phyloP scores from a whole-genome alignment of 2,888 invertebrate species.

The Sminthurinus aureus region DNA sequence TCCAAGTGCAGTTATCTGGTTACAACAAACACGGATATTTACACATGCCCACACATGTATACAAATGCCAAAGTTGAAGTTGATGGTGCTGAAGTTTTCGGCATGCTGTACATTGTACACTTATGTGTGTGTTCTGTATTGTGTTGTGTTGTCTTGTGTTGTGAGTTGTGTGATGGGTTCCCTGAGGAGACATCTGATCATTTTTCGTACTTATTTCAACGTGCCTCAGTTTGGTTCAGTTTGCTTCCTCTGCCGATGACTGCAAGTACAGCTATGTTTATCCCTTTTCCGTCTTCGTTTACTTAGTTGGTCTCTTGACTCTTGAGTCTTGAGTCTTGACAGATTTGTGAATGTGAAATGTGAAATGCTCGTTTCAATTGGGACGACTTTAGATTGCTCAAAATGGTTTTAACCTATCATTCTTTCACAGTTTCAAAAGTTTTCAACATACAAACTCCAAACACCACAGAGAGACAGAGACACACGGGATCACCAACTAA shows the following conservation, averaged over 20 bases:
- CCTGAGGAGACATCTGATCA: constrained; percentile 24
- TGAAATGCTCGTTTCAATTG: constrained; percentile 36
- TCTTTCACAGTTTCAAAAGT: not conserved
- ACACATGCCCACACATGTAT: constrained; percentile 18
- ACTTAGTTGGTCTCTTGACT: not conserved
- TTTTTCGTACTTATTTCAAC: constrained; percentile 18
- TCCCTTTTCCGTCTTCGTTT: no score
- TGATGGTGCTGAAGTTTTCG: constrained; percentile 27
- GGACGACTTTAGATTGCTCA: constrained; percentile 38
- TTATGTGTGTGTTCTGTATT: not conserved
- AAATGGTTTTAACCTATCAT: constrained; percentile 13
- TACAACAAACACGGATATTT: constrained; percentile 25
- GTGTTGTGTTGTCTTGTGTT: no score
- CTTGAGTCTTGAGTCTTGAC: constrained; percentile 25
- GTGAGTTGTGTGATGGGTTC: not conserved
- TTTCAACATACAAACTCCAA: no score
- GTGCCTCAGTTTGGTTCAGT: no score
- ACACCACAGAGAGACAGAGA: not conserved
- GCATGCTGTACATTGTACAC: constrained; percentile 21
- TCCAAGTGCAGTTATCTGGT: not conserved
- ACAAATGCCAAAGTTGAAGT: no score
- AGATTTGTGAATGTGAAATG: constrained; percentile 27
- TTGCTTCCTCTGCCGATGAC: no score
- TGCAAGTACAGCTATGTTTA: no score
- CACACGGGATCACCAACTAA: not conserved